Base-by-base conservation (phyloP, 2,113 vertebrate species). In the Acrocephalus arundinaceus region DNA sequence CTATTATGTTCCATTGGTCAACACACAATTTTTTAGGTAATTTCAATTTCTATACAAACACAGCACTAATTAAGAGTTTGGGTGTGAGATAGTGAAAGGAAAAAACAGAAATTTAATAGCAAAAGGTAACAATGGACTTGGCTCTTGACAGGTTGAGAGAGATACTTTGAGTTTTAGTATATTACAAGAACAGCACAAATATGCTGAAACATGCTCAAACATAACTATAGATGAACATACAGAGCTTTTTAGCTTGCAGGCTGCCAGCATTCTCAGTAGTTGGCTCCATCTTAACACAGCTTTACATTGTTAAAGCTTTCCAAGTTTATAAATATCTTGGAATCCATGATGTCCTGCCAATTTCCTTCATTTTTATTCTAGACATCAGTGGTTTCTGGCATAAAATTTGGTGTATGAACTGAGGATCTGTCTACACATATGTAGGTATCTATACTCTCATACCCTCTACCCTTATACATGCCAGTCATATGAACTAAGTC, bases 311-410 rank as follows among this genome's bases (percentile, higher is more conserved):
- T 91, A 94, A 93, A 95, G 65, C 96, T 96, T 96, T 97, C 94
- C 95, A 96, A 96, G 96, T 96, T 96, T 96, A 97, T 97, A 96
- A 96, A 96, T 97, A 96, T 93, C 95, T 96, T 93, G 93, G 90
- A 95, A 96, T 96, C 90, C 94, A 92, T 84, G 82, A 95, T 95
- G 94, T 97, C 93, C 93, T 97, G 94, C 94, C 95, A 94, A 92
- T 94, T 96, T 96, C 79, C 93, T 94, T 97, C 95, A 89, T 93
- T 96, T 96, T 95, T 87, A 88, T 91, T 93, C 90, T 96, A 97
- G 95, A 90, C 90, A 95, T 88, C 48, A 1, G 85, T 90, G 52
- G 72, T 81, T 94, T 95, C 92, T 96, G 93, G 96, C 92, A 83
- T 90, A 75, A 86, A 88, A 86, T 41, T 81, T 17, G 31, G 68